Evolutionary conservation across 2,113 vertebrate species (phyloP), one percentile per base, ranked within the genome.

Genomic region (Caracal caracal): DNA sequence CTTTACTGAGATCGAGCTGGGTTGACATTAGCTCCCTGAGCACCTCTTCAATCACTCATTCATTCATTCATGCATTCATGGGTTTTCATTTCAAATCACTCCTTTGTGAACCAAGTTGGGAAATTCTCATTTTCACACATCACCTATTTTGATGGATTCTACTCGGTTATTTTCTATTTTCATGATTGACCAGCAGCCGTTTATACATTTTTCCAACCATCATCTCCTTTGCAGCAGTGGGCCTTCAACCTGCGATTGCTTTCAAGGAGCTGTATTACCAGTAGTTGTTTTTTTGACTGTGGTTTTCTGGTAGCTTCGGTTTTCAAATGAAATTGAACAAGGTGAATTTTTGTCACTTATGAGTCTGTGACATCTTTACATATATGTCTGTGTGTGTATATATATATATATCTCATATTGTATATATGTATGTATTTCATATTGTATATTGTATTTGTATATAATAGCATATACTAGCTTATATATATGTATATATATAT

Each of bases 101-200:
- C 96, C 97, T 98, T 96, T 98, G 97, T 98, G 96, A 97, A 97
- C 90, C 90, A 96, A 88, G 96, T 94, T 98, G 90, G 96, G 95
- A 98, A 98, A 97, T 98, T 97, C 97, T 97, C 95, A 98, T 97
- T 98, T 98, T 98, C 97, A 98, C 96, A 97, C 97, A 95, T 97
- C 96, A 86, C 95, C 95, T 98, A 94, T 93, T 98, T 97, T 97
- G 97, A 98, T 98, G 95, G 97, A 97, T 98, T 98, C 96, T 94
- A 78, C 96, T 95, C 53, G 0, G 97, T 98, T 97, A 97, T 97
- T 98, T 98, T 98, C 98, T 98, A 82, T 98, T 97, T 98, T 97
- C 94, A 90, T 95, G 97, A 98, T 94, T 98, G 96, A 96, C 97
- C 96, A 97, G 97, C 86, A 93, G 95, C 89, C 92, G 0, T 98